These are phyloP conservation scores for Condylostylus longicornis DNA, from an alignment of 1,140 invertebrate genomes.

Conservation along the genomic window DNA sequence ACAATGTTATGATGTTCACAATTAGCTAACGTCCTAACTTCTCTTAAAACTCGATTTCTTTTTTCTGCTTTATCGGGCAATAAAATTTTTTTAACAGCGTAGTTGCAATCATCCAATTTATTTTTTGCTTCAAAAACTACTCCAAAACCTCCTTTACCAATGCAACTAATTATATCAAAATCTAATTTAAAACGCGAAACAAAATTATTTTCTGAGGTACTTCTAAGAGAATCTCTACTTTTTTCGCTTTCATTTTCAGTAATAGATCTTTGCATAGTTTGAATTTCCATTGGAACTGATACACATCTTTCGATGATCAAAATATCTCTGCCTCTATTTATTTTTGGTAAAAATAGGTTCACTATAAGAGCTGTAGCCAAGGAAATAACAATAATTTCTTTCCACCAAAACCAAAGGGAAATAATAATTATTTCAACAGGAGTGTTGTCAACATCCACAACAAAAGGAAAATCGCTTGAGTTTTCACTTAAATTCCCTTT, in stretches of 20 bases:
- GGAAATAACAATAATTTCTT: constrained; percentile 55
- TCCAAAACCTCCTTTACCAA: constrained; percentile 92
- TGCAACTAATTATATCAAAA: constrained; percentile 66
- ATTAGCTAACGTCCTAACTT: constrained; percentile 86
- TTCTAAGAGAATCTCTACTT: too few species aligned
- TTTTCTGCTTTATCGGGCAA: constrained; percentile 67
- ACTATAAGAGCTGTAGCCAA: constrained; percentile 44
- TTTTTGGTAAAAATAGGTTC: constrained; percentile 40
- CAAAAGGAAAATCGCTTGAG: constrained; percentile 24
- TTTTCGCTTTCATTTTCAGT: constrained; percentile 1
- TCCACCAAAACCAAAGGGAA: constrained; percentile 73
- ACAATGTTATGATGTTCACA: constrained; percentile 92
- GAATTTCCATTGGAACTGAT: constrained; percentile 27
- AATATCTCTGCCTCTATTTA: constrained; percentile 27
- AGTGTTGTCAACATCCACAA: constrained; percentile 33
- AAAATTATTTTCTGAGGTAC: constrained; percentile 25
- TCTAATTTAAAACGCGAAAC: constrained; percentile 61
- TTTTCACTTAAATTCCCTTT: too few species aligned
- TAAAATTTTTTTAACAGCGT: constrained; percentile 89
- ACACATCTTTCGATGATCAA: constrained; percentile 32
- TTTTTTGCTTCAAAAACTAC: constrained; percentile 92
- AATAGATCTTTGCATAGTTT: constrained; percentile 25
- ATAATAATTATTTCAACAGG: constrained; percentile 42
- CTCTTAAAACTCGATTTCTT: constrained; percentile 74
- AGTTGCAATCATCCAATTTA: constrained; percentile 85